Percentiles rank a stretch among this genome's conserved stretches.
Conservation (phyloP, 2,797 vertebrate species). For the Vultur gryphus region DNA sequence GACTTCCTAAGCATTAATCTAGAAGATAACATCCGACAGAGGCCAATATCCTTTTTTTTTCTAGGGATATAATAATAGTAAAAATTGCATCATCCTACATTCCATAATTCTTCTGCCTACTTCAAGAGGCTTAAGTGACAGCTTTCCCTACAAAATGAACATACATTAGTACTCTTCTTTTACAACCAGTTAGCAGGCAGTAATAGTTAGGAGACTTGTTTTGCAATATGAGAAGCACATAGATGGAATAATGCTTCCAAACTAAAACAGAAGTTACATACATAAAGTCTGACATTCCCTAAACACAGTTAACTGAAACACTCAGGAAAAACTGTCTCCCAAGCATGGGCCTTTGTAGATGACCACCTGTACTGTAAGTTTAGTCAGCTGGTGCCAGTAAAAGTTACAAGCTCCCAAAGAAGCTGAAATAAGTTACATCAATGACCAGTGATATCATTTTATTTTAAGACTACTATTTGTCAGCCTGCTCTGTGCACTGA, state of each 20-base stretch:
- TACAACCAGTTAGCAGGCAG: neutral
- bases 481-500: neutral
- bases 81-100: neutral
- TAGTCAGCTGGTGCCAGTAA: neutral
- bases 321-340: neutral
- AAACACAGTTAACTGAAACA: neutral
- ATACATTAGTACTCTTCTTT: neutral
- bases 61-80: neutral
- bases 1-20: neutral
- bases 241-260: neutral
- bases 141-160: neutral
- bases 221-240: neutral
- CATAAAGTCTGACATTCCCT: neutral
- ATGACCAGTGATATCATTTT: neutral
- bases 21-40: neutral
- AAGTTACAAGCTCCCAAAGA: neutral
- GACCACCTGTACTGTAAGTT: neutral
- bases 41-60: neutral
- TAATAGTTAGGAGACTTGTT: neutral
- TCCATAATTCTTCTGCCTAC: neutral
- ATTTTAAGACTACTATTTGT: neutral
- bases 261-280: neutral
- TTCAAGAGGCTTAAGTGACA: neutral
- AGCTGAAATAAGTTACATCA: neutral
- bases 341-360: neutral